Conservation (phyloP, 2,888 invertebrate species). For the Drosophila neutralis region DNA sequence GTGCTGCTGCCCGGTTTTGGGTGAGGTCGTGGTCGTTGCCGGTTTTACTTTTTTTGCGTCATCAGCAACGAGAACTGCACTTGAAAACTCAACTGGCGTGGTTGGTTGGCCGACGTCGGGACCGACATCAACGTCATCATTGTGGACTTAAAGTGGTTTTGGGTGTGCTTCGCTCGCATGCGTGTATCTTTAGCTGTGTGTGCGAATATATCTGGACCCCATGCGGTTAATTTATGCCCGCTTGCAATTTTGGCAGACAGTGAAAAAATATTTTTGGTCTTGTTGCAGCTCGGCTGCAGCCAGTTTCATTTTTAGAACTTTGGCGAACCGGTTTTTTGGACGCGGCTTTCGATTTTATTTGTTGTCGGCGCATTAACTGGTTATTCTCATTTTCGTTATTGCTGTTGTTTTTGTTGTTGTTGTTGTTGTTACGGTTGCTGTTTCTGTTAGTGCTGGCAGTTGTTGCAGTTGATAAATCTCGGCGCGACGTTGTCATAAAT, state of each 20-base stretch:
- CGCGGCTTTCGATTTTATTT: slow-evolving; percentile 80
- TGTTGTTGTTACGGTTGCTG: slow-evolving; percentile 28
- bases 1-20: slow-evolving; percentile 59
- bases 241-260: slow-evolving; percentile 81
- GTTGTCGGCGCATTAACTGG: slow-evolving; percentile 75
- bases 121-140: slow-evolving; percentile 78
- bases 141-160: slow-evolving; percentile 78
- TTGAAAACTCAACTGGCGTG: slow-evolving; percentile 80
- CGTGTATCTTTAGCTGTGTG: slow-evolving; percentile 32
- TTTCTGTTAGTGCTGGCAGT: slow-evolving; percentile 44
- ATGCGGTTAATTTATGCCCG: slow-evolving; percentile 77
- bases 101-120: slow-evolving; percentile 46
- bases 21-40: slow-evolving; percentile 77
- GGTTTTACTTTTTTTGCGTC: slow-evolving; percentile 71
- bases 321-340: slow-evolving; percentile 76
- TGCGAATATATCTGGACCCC: slow-evolving; percentile 70
- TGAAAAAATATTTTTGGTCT: slow-evolving; percentile 78
- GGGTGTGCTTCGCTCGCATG: slow-evolving; percentile 73
- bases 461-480: slow-evolving; percentile 76
- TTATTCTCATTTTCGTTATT: slow-evolving; percentile 53
- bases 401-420: slow-evolving; percentile 47
- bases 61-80: slow-evolving; percentile 72
- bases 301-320: slow-evolving; percentile 81
- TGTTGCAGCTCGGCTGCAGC: slow-evolving; percentile 59
- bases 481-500: slow-evolving; percentile 74